Base-by-base conservation (phyloP, 2,113 vertebrate species). In the Cyphomyrus plagiostoma region DNA sequence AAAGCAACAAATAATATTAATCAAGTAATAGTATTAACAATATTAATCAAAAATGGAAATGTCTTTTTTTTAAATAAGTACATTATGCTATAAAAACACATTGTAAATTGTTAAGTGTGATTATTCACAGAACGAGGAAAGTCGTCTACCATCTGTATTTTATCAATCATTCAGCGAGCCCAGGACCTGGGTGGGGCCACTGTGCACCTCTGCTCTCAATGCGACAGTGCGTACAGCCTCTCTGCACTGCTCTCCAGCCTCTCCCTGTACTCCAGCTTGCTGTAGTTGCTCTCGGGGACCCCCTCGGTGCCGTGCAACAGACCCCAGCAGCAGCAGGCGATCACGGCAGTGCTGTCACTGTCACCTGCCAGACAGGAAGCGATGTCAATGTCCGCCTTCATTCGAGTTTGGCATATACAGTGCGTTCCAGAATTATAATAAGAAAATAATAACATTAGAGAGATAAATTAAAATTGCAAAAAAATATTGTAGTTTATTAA, bases 311-410 rank as follows among this genome's bases (percentile, higher is more conserved):
- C 96, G 0, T 96, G 90, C 42, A 94, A 92, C 26, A 96, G 92
- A 83, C 96, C 96, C 96, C 97, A 97, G 82, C 95, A 96, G 91
- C 95, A 96, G 91, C 94, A 95, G 1, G 96, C 96, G 1, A 97
- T 97, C 77, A 95, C 96, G 0, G 96, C 96, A 0, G 96, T 97
- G 74, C 96, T 96, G 93, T 96, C 96, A 1, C 96, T 96, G 94
- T 97, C 96, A 21, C 97, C 96, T 97, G 90, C 10, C n/a, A 15
- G 53, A 30, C 46, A 23, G 52, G 62, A 42, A 30, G 35, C 74
- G 13, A 35, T 13, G 3, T 19, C 30, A 77, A 17, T 13, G 15
- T 19, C 70, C 1, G 1, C 0, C 42, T 39, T 39, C 35, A 80
- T 80, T 80, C 6, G 1, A 70, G 26, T 70, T 66, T 70, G 26